phyloP scores from a whole-genome alignment of 2,888 invertebrate species.

The Chrysina gloriosa region DNA sequence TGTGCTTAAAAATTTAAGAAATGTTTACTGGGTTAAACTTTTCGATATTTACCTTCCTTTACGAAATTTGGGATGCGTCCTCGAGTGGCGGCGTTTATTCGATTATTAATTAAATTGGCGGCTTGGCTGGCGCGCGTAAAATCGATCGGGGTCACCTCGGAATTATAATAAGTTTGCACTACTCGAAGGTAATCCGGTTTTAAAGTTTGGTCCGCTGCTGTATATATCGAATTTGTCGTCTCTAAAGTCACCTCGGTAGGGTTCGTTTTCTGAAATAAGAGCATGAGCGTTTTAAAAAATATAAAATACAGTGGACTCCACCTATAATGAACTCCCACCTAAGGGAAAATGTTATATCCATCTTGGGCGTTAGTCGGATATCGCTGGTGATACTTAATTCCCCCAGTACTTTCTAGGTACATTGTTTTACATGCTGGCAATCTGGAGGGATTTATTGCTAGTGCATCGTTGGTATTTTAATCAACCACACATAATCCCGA shows the following conservation, averaged over 20 bases:
- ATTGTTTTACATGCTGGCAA: no score
- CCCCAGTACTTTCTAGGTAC: no score
- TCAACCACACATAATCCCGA: no score
- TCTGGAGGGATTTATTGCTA: no score
- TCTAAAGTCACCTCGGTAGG: conserved; percentile 62
- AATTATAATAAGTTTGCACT: conserved; percentile 65
- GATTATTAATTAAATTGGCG: conserved; percentile 73
- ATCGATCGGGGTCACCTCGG: conserved; percentile 70
- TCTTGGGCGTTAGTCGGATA: no score
- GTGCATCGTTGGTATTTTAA: no score
- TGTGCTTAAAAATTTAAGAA: no score
- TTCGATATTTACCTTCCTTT: conserved; percentile 62
- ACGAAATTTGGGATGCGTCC: conserved; percentile 76
- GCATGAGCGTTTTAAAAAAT: background rate
- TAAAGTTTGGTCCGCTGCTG: conserved; percentile 58
- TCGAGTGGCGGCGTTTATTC: conserved; percentile 75
- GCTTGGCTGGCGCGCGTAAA: conserved; percentile 68
- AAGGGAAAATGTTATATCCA: no score
- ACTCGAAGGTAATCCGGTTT: conserved; percentile 54
- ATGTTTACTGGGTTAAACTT: no score
- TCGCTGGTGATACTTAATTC: no score
- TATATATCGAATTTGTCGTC: conserved; percentile 66
- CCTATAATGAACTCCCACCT: no score
- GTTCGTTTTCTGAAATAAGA: conserved; percentile 44
- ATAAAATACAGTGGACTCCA: no score